Evolutionary conservation across 2,888 invertebrate species (phyloP).

Genomic region (Trissolcus japonicus): DNA sequence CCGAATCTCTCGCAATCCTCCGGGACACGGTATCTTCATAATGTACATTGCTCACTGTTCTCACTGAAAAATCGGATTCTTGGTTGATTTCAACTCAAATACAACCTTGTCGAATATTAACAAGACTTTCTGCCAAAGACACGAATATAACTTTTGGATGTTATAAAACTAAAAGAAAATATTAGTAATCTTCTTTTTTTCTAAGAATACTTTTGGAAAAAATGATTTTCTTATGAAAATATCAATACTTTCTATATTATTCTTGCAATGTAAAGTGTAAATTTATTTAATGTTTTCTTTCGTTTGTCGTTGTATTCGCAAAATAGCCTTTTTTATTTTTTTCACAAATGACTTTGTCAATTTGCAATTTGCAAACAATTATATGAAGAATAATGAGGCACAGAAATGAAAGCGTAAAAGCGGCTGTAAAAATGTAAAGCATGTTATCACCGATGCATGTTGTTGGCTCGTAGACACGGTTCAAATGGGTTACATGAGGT

Average conservation of each 20-base stretch:
- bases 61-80: constrained; percentile 20
- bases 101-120: constrained; percentile 15
- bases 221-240: not conserved
- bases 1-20: constrained; percentile 48
- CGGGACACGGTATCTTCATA: constrained; percentile 45
- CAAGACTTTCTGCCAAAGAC: constrained; percentile 1
- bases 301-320: no score
- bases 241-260: no score
- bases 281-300: not conserved
- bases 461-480: constrained; percentile 19
- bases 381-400: constrained; percentile 13
- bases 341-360: not conserved
- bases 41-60: constrained; percentile 34
- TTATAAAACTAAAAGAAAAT: not conserved
- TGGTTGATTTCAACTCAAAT: constrained; percentile 9
- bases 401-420: constrained; percentile 26
- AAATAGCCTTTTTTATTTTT: not conserved
- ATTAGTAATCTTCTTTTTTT: not conserved
- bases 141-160: no score
- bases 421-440: constrained; percentile 24
- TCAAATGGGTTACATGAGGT: constrained; percentile 34
- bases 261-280: no score
- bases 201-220: not conserved
- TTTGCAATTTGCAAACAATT: constrained; percentile 24
- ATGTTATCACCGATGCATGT: constrained; percentile 37